A percentile compares a stretch with the other conserved stretches of the same genome.
phyloP scores from a whole-genome alignment of 2,113 vertebrate genomes.

The Ascaphus truei region DNA sequence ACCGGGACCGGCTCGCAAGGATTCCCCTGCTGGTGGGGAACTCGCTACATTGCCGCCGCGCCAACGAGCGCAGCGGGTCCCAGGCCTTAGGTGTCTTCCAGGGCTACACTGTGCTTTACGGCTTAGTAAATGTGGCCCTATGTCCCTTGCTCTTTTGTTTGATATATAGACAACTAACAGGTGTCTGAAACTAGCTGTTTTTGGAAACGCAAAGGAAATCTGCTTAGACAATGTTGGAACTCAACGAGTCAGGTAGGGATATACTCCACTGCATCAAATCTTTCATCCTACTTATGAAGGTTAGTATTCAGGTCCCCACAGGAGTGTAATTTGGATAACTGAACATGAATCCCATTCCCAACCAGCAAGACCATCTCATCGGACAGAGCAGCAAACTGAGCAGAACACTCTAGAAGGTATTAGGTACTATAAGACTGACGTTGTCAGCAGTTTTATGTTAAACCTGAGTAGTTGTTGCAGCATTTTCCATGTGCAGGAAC shows the following conservation, averaged over 20 bases:
- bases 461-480: background rate
- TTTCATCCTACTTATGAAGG: background rate
- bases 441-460: background rate
- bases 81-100: too few species aligned
- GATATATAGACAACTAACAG: too few species aligned
- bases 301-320: background rate
- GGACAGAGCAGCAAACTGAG: background rate
- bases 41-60: too few species aligned
- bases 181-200: too few species aligned
- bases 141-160: too few species aligned
- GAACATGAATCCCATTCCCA: background rate
- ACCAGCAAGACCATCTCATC: background rate
- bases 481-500: background rate
- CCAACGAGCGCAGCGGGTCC: too few species aligned
- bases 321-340: background rate
- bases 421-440: background rate
- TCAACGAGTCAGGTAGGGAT: background rate
- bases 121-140: too few species aligned
- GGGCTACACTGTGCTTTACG: too few species aligned
- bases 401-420: background rate
- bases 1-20: too few species aligned
- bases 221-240: background rate
- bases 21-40: too few species aligned
- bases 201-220: background rate
- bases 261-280: background rate